Percentiles rank a stretch among this genome's conserved stretches.
These are phyloP conservation scores for Matsumyia berberina DNA, from an alignment of 2,888 invertebrate genomes.

Conservation along the genomic window DNA sequence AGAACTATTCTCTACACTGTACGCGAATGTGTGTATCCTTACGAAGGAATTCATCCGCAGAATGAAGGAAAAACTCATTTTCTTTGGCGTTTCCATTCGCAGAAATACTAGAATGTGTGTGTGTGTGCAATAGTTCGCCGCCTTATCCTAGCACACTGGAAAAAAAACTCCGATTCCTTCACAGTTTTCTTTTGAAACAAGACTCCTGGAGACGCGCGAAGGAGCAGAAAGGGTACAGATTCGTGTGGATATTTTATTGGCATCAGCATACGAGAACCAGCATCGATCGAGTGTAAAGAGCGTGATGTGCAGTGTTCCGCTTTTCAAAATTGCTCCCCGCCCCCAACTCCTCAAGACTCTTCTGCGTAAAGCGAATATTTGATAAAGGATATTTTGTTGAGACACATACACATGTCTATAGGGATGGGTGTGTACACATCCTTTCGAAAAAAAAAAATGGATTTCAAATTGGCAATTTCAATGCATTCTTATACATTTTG, in stretches of 20 bases:
- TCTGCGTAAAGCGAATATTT: constrained; percentile 60
- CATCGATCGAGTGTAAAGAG: constrained; percentile 42
- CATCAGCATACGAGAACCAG: constrained; percentile 57
- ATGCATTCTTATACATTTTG: constrained; percentile 55
- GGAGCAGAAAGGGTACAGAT: not conserved
- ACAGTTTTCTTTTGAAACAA: constrained; percentile 25
- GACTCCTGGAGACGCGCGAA: too few relatives aligned
- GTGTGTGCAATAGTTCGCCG: constrained; percentile 3
- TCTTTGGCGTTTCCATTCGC: constrained; percentile 31
- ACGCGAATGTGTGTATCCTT: constrained; percentile 23
- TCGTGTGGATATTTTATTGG: constrained; percentile 58
- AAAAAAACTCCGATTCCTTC: constrained; percentile 28
- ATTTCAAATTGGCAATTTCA: constrained; percentile 68
- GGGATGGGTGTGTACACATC: constrained; percentile 30
- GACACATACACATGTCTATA: constrained; percentile 13
- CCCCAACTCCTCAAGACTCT: not conserved
- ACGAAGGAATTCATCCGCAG: constrained; percentile 29
- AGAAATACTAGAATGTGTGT: constrained; percentile 7
- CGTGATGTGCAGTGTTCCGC: constrained; percentile 38
- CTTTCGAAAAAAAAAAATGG: constrained; percentile 4
- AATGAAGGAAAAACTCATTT: constrained; percentile 34
- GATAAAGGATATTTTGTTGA: constrained; percentile 61
- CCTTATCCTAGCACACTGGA: constrained; percentile 33
- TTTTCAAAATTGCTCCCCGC: not conserved
- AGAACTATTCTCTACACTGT: not conserved